Conservation (phyloP, 2,888 invertebrate genomes). For the Hermaeophaga mercurialis region DNA sequence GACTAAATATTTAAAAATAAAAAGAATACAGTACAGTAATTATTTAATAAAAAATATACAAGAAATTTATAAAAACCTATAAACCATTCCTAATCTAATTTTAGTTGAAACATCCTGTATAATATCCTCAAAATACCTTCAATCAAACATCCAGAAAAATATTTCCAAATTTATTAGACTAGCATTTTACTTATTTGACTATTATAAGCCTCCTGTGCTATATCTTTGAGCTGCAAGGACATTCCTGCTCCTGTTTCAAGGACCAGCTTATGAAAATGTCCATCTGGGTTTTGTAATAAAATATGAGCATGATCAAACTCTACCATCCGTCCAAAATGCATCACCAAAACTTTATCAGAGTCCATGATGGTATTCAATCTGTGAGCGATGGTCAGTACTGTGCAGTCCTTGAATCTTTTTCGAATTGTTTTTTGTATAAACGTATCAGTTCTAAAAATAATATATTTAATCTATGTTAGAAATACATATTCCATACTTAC, state of each 20-base stretch:
- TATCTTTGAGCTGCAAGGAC: conserved; percentile 45
- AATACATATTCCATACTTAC: too few species aligned
- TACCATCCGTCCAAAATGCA: conserved; percentile 75
- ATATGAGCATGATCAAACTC: conserved; percentile 80
- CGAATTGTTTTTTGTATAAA: conserved; percentile 80
- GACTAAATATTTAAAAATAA: too few species aligned
- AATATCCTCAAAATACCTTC: too few species aligned
- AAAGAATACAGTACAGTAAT: too few species aligned
- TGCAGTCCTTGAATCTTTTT: conserved; percentile 73
- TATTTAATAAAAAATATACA: too few species aligned
- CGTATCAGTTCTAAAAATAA: conserved; percentile 63
- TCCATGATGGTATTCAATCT: conserved; percentile 34
- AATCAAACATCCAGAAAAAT: too few species aligned
- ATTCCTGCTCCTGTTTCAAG: conserved; percentile 67
- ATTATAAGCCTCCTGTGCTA: conserved; percentile 43
- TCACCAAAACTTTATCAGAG: conserved; percentile 74
- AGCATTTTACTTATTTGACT: background rate
- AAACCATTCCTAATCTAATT: too few species aligned
- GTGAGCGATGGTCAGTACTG: conserved; percentile 69
- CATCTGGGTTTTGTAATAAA: conserved; percentile 64
- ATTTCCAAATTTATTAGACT: too few species aligned
- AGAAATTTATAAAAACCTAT: too few species aligned
- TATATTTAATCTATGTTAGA: too few species aligned
- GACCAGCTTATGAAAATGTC: conserved; percentile 70
- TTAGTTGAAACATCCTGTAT: too few species aligned